These are phyloP conservation scores for Leptopilina boulardi DNA, from an alignment of 1,140 invertebrate species.

Conservation along the genomic window DNA sequence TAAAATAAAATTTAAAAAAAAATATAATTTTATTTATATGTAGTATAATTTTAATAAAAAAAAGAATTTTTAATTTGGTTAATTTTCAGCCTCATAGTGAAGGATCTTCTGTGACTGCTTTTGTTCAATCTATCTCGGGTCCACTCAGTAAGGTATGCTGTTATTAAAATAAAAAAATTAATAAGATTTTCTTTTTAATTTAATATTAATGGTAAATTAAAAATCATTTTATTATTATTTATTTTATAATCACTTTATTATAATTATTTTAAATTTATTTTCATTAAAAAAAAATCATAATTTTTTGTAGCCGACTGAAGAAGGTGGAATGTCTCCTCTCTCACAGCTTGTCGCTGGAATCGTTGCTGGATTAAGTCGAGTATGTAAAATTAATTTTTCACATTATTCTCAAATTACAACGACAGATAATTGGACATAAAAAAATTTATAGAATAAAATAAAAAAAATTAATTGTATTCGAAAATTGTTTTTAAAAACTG, in stretches of 20 bases:
- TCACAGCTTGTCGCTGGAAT: slow-evolving; percentile 63
- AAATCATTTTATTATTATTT: too few relatives aligned
- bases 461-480: slow-evolving; percentile 26
- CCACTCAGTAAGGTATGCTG: slow-evolving; percentile 67
- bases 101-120: slow-evolving; percentile 57
- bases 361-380: slow-evolving; percentile 65
- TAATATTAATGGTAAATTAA: slow-evolving; percentile 19
- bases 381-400: slow-evolving; percentile 54
- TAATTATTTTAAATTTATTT: too few relatives aligned
- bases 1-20: too few relatives aligned
- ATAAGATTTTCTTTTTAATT: too few relatives aligned
- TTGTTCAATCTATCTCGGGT: slow-evolving; percentile 52
- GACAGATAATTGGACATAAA: too few relatives aligned
- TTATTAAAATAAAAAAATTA: slow-evolving; percentile 33
- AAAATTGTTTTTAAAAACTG: slow-evolving; percentile 36
- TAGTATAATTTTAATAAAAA: too few relatives aligned
- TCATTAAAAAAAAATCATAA: neutral
- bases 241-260: neutral
- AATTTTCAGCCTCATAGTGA: slow-evolving; percentile 60
- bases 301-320: slow-evolving; percentile 58
- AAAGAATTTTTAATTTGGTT: too few relatives aligned
- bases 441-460: too few relatives aligned
- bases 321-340: slow-evolving; percentile 61
- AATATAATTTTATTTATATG: too few relatives aligned
- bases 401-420: slow-evolving; percentile 33